Evolutionary conservation across 2,797 vertebrate species (phyloP).

Genomic region (Anniella stebbinsi): DNA sequence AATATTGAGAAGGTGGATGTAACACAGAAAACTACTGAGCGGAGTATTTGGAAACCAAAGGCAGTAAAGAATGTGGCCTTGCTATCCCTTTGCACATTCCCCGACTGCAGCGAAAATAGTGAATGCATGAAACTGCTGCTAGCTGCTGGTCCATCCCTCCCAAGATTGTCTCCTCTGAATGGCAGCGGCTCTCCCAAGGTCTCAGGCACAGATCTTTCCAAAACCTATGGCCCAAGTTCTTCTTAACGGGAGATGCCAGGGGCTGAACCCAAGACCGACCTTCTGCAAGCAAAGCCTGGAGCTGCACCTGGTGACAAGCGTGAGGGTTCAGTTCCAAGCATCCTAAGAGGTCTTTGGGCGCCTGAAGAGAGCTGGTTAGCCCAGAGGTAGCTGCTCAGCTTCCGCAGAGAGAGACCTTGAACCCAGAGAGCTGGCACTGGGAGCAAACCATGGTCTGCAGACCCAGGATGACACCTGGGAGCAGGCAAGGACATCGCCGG

Average conservation of each 20-base stretch:
- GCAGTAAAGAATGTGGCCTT: neutral
- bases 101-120: accelerated
- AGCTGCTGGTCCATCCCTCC: neutral
- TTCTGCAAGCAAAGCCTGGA: neutral
- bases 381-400: neutral
- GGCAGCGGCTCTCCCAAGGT: neutral
- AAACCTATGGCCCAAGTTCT: neutral
- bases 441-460: too few species aligned
- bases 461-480: neutral
- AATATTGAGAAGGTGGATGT: too few species aligned
- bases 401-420: neutral
- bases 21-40: neutral
- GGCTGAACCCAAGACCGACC: neutral
- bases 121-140: neutral
- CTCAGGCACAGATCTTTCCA: neutral
- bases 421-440: neutral
- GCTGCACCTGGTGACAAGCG: too few species aligned
- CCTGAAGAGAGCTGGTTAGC: too few species aligned
- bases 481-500: neutral
- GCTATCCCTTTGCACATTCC: too few species aligned
- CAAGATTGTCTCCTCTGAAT: neutral
- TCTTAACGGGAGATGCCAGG: neutral
- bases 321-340: too few species aligned
- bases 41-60: too few species aligned
- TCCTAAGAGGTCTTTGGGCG: neutral